Base-by-base conservation (phyloP, 2,797 vertebrate species). In the Toxotes lorentzi region DNA sequence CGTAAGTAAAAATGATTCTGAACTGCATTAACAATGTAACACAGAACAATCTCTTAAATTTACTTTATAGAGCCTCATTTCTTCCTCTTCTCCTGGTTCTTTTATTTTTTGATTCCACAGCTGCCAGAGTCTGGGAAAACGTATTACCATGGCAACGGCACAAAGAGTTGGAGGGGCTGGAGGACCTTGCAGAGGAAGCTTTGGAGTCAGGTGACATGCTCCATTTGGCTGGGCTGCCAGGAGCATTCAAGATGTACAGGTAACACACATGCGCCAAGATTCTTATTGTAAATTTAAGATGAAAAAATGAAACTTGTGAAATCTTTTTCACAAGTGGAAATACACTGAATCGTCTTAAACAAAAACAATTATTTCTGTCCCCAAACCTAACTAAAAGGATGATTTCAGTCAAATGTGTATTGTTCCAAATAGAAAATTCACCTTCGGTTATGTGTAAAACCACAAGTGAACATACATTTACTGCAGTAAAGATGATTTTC, bases 211-310 rank as follows among this genome's bases (percentile, higher is more conserved):
- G 72, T 83, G 94, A 95, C 74, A 47, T 92, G 86, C 73, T 95
- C 14, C 17, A 38, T 72, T 73, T 96, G 79, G 92, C 93, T 47
- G 83, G 90, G 57, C 73, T 96, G 54, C 95, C 95, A 0, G 95
- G 95, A 76, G 95, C 93, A 9, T 93, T 96, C 68, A 91, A 71
- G 72, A 88, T 88, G 34, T 95, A 95, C 92, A 95, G 93, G 95
- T 95, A 87, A 79, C 43, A 61, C 51, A 64, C 7, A 60, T 13
- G 11, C 12, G 35, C 54, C 34, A 68, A 32, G 16, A 56, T 75
- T 69, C 30, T 72, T 48, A 43, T 47, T 41, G 24, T 19, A 34
- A 7, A 34, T 62, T 21, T 48, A 21, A 41, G 9, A 58, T 40
- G 1, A 70, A 40, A 41, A 58, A 69, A 41, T 0, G 9, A 11